These are phyloP conservation scores for Rhagonycha lutea DNA, from an alignment of 2,888 invertebrate genomes.

Conservation along the genomic window DNA sequence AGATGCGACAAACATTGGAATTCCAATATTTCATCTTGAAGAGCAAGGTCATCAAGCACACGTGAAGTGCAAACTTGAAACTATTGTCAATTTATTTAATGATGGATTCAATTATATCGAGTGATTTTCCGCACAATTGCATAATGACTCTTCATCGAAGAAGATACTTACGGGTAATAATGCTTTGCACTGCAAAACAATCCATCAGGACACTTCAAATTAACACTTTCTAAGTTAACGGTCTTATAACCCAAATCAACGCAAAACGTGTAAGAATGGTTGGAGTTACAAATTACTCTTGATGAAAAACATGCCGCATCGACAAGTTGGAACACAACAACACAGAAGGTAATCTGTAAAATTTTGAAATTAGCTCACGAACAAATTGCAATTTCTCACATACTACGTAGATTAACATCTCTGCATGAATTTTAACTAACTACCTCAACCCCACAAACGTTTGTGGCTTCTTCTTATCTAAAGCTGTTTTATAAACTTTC, in stretches of 20 bases:
- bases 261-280: constrained; percentile 17
- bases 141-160: background rate
- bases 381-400: background rate
- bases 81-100: background rate
- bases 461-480: background rate
- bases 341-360: background rate
- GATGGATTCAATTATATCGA: background rate
- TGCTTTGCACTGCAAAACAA: constrained; percentile 12
- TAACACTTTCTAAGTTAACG: constrained; percentile 4
- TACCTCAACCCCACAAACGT: background rate
- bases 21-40: background rate
- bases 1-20: background rate
- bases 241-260: constrained; percentile 6
- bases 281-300: background rate
- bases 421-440: background rate
- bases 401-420: background rate
- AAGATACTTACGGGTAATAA: constrained; percentile 23
- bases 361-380: background rate
- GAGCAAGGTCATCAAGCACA: background rate
- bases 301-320: background rate
- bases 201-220: constrained; percentile 17
- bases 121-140: background rate
- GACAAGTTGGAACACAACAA: background rate
- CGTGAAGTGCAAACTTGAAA: background rate
- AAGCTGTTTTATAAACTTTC: background rate